Base-by-base conservation (phyloP, 2,113 vertebrate species). In the Prolemur simus region DNA sequence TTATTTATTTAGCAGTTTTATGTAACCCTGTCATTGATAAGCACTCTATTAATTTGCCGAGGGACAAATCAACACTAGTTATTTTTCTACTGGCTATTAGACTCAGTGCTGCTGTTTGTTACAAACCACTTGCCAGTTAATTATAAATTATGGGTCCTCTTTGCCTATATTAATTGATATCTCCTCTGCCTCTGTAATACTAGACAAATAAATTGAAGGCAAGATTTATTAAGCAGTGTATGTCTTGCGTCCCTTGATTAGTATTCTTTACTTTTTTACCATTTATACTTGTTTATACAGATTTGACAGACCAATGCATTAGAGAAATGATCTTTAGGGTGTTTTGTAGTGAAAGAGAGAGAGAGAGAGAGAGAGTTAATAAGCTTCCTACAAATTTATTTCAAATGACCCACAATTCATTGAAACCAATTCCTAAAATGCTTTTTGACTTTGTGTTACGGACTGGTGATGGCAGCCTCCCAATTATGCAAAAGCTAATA, bases 1-100 rank as follows among this genome's bases (percentile, higher is more conserved):
- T 99, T 99, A 99, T 99, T 99, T 99, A 99, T 99, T 99, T 99
- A 99, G 99, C 99, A 99, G 99, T 99, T 99, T 99, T 99, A 99
- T 99, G 99, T 99, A 99, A 99, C 99, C 99, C 99, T 99, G 99
- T 99, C 99, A 99, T 99, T 99, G 99, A 99, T 99, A 99, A 99
- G 99, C 99, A 99, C 99, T 99, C 99, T 98, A 99, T 99, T 99
- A 99, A 99, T 99, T 99, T 99, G 99, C 99, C 99, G 98, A 99
- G 99, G 99, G 99, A 99, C 99, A 99, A 99, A 99, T 99, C 99
- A 99, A 99, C 99, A 99, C 99, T 99, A 99, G 98, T 98, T 99
- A 99, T 99, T 99, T 99, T 99, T 99, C 99, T 98, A 98, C 99
- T 98, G 99, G 99, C 99, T 99, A 99, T 99, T 99, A 99, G 98